phyloP scores from a whole-genome alignment of 2,888 invertebrate genomes.

The Dusona sp. region DNA sequence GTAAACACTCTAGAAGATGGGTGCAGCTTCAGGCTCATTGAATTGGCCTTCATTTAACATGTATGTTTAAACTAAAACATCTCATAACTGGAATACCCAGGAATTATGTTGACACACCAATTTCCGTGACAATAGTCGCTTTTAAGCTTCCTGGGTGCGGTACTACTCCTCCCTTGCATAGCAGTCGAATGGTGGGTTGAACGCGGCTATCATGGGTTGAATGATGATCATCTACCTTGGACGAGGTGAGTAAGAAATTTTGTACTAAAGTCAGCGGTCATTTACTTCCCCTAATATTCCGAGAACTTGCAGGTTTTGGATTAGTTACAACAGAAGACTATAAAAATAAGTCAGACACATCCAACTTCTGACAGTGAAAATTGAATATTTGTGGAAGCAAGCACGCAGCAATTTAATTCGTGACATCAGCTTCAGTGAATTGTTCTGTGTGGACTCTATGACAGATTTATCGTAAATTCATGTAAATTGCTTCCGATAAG shows the following conservation, averaged over 20 bases:
- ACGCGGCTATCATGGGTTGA: background rate
- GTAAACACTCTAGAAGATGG: slow-evolving; percentile 54
- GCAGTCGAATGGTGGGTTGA: background rate
- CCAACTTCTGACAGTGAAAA: background rate
- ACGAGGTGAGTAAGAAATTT: background rate
- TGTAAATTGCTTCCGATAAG: background rate
- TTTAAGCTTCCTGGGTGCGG: slow-evolving; percentile 11
- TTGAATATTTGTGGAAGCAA: background rate
- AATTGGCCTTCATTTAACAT: slow-evolving; percentile 15
- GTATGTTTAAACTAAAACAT: slow-evolving; percentile 18
- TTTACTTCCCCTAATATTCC: background rate
- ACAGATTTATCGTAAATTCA: too few species aligned
- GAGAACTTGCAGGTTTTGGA: background rate
- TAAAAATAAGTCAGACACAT: background rate
- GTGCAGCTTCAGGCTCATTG: slow-evolving; percentile 1
- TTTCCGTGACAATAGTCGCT: slow-evolving; percentile 5
- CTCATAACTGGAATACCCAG: slow-evolving; percentile 1
- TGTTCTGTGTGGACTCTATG: too few species aligned
- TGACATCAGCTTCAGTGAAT: background rate
- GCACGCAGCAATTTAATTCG: too few species aligned
- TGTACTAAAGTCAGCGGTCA: background rate
- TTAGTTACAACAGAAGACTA: background rate
- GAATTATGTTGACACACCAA: slow-evolving; percentile 14
- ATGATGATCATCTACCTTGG: background rate
- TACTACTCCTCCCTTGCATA: background rate